Evolutionary conservation across 2,113 vertebrate genomes (phyloP).

Genomic region (Callaeas wilsoni): DNA sequence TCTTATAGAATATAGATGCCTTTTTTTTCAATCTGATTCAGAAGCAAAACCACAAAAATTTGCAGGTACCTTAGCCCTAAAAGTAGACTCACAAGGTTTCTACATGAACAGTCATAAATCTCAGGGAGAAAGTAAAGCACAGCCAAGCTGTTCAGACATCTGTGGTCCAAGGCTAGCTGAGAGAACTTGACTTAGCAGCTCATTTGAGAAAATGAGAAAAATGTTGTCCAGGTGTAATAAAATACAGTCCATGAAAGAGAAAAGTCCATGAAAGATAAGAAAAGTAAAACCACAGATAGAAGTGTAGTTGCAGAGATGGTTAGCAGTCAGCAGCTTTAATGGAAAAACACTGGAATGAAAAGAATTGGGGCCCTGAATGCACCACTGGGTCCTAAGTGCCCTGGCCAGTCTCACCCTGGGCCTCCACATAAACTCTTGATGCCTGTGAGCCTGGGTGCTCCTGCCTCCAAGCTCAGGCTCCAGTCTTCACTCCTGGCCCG

Average conservation of each 20-base stretch:
- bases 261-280: neutral
- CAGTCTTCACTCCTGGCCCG: neutral
- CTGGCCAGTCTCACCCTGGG: neutral
- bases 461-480: neutral
- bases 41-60: neutral
- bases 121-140: neutral
- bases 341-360: neutral
- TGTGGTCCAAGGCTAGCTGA: neutral
- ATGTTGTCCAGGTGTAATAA: neutral
- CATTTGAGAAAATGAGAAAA: neutral
- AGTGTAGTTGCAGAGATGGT: neutral
- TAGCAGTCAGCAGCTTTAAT: neutral
- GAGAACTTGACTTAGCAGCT: neutral
- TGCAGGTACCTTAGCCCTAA: neutral
- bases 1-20: neutral
- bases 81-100: neutral
- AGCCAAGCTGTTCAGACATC: neutral
- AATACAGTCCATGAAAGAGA: neutral
- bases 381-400: neutral
- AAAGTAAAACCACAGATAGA: neutral
- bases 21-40: neutral
- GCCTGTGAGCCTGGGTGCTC: neutral
- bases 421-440: neutral
- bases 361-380: neutral
- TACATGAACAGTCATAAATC: neutral